Evolutionary conservation across 2,113 vertebrate genomes (phyloP), one percentile per base, ranked within the genome.

Genomic region (Benthochromis sp.): DNA sequence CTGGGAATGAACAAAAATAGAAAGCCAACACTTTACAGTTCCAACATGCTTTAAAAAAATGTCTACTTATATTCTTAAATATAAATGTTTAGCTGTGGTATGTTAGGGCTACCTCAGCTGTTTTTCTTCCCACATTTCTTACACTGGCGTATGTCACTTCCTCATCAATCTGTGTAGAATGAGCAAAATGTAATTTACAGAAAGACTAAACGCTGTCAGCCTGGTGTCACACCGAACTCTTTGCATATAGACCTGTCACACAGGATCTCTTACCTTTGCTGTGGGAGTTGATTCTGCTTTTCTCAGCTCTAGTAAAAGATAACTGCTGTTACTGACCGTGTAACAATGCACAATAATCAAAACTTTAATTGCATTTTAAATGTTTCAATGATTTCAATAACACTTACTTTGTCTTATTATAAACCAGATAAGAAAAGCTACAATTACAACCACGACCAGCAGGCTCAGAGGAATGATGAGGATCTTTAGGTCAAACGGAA

Each of bases 371-470:
- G 4, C 5, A 83, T n/a, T 34, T 10, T 9, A 24, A 69, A 69
- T 21, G 17, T 27, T 76, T 27, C n/a, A 55, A 24, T 24, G 31
- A 6, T 40, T 69, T 40, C 7, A 24, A 1, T 34, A 9, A 59
- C 2, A 89, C 91, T 82, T 83, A 94, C 93, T 86, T 27, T 17
- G 55, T 54, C 31, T 92, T 9, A 90, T n/a, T 36, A 81, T 54
- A 27, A 61, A 50, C 59, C 81, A 90, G 55, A 87, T 0, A 27
- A 86, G 11, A 16, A 76, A 6, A 5, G 38, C 8, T 59, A 91
- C 76, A 9, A 81, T 40, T 7, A 91, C 57, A 19, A 78, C 27
- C 5, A 87, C 8, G 3, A 88, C 31, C 88, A 93, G 12, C 66
- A 89, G 9, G 61, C 86, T 21, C 88, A 92, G 61, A 55, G 84